These are phyloP conservation scores for Drosophila formosana DNA, from an alignment of 2,888 invertebrate genomes.

Conservation along the genomic window DNA sequence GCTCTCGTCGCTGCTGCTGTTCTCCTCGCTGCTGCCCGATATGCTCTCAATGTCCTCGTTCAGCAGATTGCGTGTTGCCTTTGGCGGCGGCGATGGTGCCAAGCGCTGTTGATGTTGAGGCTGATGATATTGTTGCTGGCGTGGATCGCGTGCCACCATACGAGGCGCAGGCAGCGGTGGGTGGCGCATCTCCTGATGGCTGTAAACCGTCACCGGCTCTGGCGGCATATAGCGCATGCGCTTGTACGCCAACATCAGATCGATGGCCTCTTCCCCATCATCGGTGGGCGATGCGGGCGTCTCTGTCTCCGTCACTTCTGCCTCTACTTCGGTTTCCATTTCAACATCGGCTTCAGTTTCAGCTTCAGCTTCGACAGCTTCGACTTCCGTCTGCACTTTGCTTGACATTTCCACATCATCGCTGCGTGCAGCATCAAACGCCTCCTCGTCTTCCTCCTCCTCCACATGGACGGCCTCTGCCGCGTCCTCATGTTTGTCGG, in stretches of 20 bases:
- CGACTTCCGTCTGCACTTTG: not conserved
- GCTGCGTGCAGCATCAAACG: not conserved
- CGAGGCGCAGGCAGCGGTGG: constrained; percentile 16
- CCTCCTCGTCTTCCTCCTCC: not conserved
- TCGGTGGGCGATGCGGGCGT: constrained; percentile 63
- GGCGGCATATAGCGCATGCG: constrained; percentile 10
- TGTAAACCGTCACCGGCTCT: not conserved
- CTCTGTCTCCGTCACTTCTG: constrained; percentile 41
- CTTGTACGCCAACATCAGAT: constrained; percentile 22
- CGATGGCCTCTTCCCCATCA: constrained; percentile 37
- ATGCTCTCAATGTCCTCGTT: constrained; percentile 59
- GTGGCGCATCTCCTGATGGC: constrained; percentile 6
- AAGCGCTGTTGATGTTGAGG: no score
- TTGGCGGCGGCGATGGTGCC: not conserved
- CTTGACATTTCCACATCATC: not conserved
- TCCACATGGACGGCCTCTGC: not conserved
- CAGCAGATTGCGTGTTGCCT: constrained; percentile 21
- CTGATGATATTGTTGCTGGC: constrained; percentile 24
- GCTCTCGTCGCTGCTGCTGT: constrained; percentile 24
- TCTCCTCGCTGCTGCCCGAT: constrained; percentile 47
- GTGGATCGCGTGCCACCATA: constrained; percentile 45
- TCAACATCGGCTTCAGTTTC: constrained; percentile 7
- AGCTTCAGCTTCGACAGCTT: not conserved
- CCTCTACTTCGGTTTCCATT: not conserved
- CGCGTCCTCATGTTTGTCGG: not conserved